Evolutionary conservation across 2,888 invertebrate genomes (phyloP).

Genomic region (Caenorhabditis sulstoni): DNA sequence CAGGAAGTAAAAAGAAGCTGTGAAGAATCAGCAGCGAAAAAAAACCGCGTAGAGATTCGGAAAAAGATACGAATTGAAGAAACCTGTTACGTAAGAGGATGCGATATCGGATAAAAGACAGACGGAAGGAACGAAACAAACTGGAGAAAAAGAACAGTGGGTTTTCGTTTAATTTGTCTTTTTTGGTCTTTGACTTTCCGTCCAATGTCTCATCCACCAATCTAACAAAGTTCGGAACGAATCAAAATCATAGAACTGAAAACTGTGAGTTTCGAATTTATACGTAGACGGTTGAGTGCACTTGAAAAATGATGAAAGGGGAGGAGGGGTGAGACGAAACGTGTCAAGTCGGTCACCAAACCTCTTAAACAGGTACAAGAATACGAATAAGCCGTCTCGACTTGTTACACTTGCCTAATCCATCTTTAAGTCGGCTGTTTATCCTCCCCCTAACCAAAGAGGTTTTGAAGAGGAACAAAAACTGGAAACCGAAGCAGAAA

Average conservation of each 20-base stretch:
- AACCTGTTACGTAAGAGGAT: constrained; percentile 56
- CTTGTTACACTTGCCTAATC: no score
- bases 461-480: no score
- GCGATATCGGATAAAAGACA: constrained; percentile 30
- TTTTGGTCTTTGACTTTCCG: constrained; percentile 35
- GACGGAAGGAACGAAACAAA: constrained; percentile 5
- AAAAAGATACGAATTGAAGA: constrained; percentile 26
- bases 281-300: constrained; percentile 39
- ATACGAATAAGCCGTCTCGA: constrained; percentile 5
- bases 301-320: constrained; percentile 38
- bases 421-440: no score
- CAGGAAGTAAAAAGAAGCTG: constrained; percentile 21
- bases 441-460: not conserved
- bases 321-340: constrained; percentile 34
- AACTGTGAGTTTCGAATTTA: constrained; percentile 11
- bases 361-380: constrained; percentile 4
- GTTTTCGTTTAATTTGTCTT: no score
- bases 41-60: constrained; percentile 18
- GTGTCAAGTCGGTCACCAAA: constrained; percentile 3
- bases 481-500: no score
- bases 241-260: not conserved
- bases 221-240: constrained; percentile 1
- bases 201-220: not conserved
- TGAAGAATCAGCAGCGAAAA: no score
- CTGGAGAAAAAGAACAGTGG: constrained; percentile 2